Base-by-base conservation (phyloP, 2,113 vertebrate species). In the Epinephelus lanceolatus region DNA sequence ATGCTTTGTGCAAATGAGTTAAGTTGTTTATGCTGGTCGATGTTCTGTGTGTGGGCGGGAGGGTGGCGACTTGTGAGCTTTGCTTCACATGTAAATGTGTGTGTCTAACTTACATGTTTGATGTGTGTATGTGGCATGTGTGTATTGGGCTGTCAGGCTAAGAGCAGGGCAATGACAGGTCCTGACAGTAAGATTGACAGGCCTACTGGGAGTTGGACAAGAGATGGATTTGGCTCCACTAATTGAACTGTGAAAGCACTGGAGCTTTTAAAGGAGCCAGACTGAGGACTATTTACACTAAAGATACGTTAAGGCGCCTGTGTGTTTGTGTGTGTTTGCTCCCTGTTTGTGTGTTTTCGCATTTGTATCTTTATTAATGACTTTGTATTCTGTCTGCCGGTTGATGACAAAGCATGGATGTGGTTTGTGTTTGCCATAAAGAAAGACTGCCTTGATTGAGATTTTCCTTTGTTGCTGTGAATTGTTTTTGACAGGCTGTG, bases 181-280 rank as follows among this genome's bases (percentile, higher is more conserved):
- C 84, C 88, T 89, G 86, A 85, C 87, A 80, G 78, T 45, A 71
- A 89, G 93, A 95, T 83, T 93, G 94, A 92, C 91, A 84, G 78
- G 77, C 88, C 84, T 33, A 60, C 84, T 85, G 91, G 87, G 91
- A 94, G 86, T 76, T 86, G 86, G 76, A 83, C 83, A 66, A 83
- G 69, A 87, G 77, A 85, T 91, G 87, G 86, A 93, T 89, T 86
- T 84, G 85, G 89, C 78, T 87, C 57, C 78, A 69, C 88, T 95
- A 94, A 94, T 94, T 95, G 89, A 95, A 90, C 86, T 76, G 80
- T 77, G 79, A 80, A 74, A 89, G 88, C 87, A 89, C 57, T 74
- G 84, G 71, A 89, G 72, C 86, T 89, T 90, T 87, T 33, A 88
- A 89, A 89, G 76, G 65, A 88, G 73, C 27, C 45, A 47, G 65